Conservation (phyloP, 1,140 invertebrate genomes). For the Laupala kohalensis region DNA sequence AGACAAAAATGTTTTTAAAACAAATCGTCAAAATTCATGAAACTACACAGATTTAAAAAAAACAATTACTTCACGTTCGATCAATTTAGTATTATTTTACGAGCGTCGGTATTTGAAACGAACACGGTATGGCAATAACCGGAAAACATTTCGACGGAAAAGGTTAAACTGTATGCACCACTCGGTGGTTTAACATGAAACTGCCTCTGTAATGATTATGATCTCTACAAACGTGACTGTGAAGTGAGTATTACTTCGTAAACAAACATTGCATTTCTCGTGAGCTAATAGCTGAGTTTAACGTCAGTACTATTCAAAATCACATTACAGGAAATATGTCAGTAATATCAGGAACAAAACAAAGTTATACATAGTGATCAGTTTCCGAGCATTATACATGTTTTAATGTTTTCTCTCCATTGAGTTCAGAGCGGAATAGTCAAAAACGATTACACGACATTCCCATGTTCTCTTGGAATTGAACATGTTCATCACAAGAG, state of each 20-base stretch:
- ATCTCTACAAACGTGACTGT: not conserved
- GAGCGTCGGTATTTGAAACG: not conserved
- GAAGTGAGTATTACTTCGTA: not conserved
- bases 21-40: too few species aligned
- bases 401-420: not conserved
- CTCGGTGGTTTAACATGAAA: not conserved
- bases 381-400: not conserved
- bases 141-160: not conserved
- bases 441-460: too few species aligned
- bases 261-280: not conserved
- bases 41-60: too few species aligned
- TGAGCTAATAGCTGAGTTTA: not conserved
- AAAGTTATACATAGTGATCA: not conserved
- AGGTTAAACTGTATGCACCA: not conserved
- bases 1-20: too few species aligned
- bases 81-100: too few species aligned
- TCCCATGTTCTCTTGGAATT: too few species aligned
- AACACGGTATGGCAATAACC: not conserved
- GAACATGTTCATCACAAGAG: too few species aligned
- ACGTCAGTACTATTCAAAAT: not conserved
- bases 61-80: too few species aligned
- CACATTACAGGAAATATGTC: not conserved
- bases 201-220: not conserved
- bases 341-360: not conserved
- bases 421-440: not conserved